Evolutionary conservation across 2,888 invertebrate genomes (phyloP), one percentile per base, ranked within the genome.

Genomic region (Ectemnius lituratus): DNA sequence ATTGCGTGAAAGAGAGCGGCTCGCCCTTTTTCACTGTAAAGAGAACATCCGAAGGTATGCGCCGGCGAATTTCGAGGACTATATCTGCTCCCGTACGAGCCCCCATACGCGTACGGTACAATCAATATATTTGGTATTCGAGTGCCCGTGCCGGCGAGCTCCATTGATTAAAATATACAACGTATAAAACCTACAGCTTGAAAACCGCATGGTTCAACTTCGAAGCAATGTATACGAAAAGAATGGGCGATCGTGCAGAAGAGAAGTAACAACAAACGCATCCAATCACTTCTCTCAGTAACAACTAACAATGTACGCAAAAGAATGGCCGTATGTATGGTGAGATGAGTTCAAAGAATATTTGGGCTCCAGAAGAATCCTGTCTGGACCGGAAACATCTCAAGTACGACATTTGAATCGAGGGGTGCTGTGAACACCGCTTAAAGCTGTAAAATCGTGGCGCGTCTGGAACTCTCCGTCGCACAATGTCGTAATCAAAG

Each of bases 401-500:
- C 62, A 46, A 58, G 57, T 52, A 5, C n/a, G 52, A 16, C 5
- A 52, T 52, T 52, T 6, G n/a, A 37, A 16, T 52, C 3, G 52
- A 16, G 60, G 67, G 62, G 49, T 60, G 72, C 75, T 81, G 78
- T 81, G 83, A 84, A 86, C 82, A 84, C 81, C 78, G 84, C 82
- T 80, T 81, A 79, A 85, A 76, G 75, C 81, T 78, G 82, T 78
- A 81, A 85, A 87, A 85, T 87, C 85, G 82, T 78, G 81, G 78
- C 81, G 83, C 80, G 80, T 85, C 84, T 73, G 75, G 76, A 75
- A 78, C 83, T 85, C 85, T 81, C 76, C 81, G 80, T 72, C 74
- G 81, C 83, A 89, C 89, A 89, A 89, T 89, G 86, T 88, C 84
- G 89, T 88, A 89, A 89, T 89, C 89, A 89, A 88, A 89, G 87